A percentile compares a stretch with the other conserved stretches of the same genome.
Evolutionary conservation across 2,888 invertebrate species (phyloP).

Genomic region (Adineta ricciae): DNA sequence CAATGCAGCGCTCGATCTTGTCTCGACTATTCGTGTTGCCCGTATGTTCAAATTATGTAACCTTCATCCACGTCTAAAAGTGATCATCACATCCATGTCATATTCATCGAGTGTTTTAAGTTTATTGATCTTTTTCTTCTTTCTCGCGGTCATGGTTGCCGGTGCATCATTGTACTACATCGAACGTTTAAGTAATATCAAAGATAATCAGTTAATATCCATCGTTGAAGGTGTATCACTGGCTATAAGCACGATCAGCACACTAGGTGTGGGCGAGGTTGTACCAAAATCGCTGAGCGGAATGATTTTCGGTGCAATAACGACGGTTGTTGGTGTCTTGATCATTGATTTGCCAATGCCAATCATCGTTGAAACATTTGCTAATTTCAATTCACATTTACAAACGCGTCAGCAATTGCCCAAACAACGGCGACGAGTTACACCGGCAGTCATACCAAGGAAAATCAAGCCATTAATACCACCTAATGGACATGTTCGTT

Average conservation of each 20-base stretch:
- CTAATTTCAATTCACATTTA: constrained; percentile 32
- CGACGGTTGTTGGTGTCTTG: constrained; percentile 28
- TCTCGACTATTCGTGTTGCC: constrained; percentile 28
- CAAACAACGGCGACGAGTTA: constrained; percentile 25
- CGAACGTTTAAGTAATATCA: constrained; percentile 25
- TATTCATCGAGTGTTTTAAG: constrained; percentile 24
- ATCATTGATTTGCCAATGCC: constrained; percentile 34
- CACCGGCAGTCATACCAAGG: constrained; percentile 19
- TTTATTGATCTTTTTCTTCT: constrained; percentile 32
- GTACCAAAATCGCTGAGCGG: constrained; percentile 26
- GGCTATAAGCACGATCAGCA: constrained; percentile 27
- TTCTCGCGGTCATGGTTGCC: constrained; percentile 23
- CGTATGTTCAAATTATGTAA: constrained; percentile 30
- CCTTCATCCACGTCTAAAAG: constrained; percentile 29
- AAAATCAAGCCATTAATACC: background rate
- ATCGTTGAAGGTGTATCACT: constrained; percentile 31
- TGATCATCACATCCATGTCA: constrained; percentile 23
- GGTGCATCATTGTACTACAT: constrained; percentile 28
- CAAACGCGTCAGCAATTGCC: constrained; percentile 31
- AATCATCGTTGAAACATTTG: constrained; percentile 33
- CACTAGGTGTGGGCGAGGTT: constrained; percentile 28
- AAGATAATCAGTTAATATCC: constrained; percentile 7
- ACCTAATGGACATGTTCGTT: background rate
- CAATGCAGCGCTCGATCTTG: constrained; percentile 26
- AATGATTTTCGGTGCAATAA: constrained; percentile 32